Conservation (phyloP, 2,888 invertebrate genomes). For the Orthosia gothica region DNA sequence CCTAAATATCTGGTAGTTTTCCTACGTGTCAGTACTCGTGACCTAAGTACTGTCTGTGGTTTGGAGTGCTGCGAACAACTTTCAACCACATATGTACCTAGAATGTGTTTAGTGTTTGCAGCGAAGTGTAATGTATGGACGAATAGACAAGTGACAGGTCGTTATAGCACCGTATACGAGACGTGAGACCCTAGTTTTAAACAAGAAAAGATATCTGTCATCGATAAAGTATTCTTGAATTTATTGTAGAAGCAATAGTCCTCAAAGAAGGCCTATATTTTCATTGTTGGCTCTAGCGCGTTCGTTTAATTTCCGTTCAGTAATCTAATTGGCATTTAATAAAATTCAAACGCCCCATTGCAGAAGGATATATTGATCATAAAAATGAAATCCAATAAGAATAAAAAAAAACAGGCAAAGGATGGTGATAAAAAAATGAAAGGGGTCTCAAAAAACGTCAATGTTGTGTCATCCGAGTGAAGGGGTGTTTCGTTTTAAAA, state of each 20-base stretch:
- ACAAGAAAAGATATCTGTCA: constrained; percentile 18
- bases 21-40: constrained; percentile 7
- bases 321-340: constrained; percentile 53
- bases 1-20: constrained; percentile 47
- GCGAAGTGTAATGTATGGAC: constrained; percentile 14
- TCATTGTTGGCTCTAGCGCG: constrained; percentile 9
- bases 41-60: constrained; percentile 38
- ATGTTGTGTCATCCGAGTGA: constrained; percentile 68
- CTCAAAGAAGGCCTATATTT: not conserved
- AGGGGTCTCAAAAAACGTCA: constrained; percentile 75
- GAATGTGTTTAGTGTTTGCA: constrained; percentile 35
- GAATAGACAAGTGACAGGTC: no score
- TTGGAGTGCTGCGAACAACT: constrained; percentile 24
- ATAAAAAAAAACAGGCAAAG: constrained; percentile 73
- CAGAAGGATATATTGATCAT: constrained; percentile 63
- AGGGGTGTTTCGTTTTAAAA: constrained; percentile 68
- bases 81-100: constrained; percentile 3
- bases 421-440: constrained; percentile 78
- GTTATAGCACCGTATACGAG: constrained; percentile 25
- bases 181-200: not conserved
- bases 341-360: constrained; percentile 58
- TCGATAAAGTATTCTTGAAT: not conserved
- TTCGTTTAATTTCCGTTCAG: constrained; percentile 44
- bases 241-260: not conserved
- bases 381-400: constrained; percentile 76